Evolutionary conservation across 2,888 invertebrate genomes (phyloP).

Genomic region (Prosapia bicincta): DNA sequence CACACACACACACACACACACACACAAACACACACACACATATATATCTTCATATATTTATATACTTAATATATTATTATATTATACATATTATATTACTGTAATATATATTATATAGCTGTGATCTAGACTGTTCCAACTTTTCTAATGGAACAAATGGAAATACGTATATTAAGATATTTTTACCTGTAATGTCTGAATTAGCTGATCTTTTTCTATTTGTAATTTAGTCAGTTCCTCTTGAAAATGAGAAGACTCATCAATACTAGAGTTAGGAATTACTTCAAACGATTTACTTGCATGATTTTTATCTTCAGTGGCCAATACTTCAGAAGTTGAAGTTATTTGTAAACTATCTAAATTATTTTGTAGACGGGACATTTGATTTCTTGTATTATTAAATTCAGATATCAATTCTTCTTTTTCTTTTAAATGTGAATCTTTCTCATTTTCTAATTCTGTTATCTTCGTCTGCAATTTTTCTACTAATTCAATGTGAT

Average conservation of each 20-base stretch:
- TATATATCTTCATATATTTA: too few species aligned
- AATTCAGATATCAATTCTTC: constrained; percentile 37
- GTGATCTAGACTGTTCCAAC: too few species aligned
- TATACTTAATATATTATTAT: too few species aligned
- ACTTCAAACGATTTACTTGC: constrained; percentile 28
- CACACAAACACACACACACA: too few species aligned
- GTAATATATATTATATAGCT: too few species aligned
- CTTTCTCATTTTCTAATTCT: constrained; percentile 4
- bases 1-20: too few species aligned
- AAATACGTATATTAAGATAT: too few species aligned
- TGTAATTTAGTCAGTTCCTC: constrained; percentile 45
- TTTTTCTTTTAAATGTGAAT: constrained; percentile 9
- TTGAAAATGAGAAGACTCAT: neutral
- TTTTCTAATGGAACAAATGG: too few species aligned
- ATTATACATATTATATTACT: too few species aligned
- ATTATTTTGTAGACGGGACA: constrained; percentile 1
- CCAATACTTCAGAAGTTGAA: neutral
- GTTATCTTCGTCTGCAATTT: neutral
- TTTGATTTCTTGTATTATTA: constrained; percentile 36
- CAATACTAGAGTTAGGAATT: neutral
- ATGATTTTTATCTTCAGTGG: neutral
- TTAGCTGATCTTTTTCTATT: constrained; percentile 60
- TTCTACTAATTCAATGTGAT: neutral
- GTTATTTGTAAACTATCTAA: too few species aligned
- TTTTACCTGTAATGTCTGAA: constrained; percentile 57